These are phyloP conservation scores for Eupeodes luniger DNA, from an alignment of 2,888 invertebrate genomes.

Conservation along the genomic window DNA sequence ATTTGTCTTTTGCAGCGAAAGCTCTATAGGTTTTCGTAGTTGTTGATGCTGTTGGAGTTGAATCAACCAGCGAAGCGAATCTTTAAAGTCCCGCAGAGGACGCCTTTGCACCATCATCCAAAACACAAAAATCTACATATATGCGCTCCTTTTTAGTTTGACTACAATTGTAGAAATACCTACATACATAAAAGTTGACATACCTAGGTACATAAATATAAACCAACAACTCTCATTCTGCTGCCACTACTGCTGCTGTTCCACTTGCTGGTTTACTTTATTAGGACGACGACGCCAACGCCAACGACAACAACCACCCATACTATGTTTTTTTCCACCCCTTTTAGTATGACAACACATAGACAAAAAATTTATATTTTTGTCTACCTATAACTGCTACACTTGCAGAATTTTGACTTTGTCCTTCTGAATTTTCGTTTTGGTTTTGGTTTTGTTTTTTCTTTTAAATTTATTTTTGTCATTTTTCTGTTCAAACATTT, in stretches of 20 bases:
- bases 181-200: not conserved
- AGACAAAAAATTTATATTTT: not conserved
- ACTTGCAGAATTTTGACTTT: conserved; percentile 56
- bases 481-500: not conserved
- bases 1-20: conserved; percentile 55
- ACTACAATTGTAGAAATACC: conserved; percentile 11
- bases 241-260: not conserved
- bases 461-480: not conserved
- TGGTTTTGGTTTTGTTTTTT: not conserved
- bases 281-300: conserved; percentile 25
- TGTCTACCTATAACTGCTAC: conserved; percentile 44
- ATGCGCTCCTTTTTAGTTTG: conserved; percentile 22
- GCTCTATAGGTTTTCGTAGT: not conserved
- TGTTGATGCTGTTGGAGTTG: conserved; percentile 24
- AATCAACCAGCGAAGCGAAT: conserved; percentile 59
- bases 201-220: not conserved
- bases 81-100: conserved; percentile 37
- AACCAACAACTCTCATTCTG: not conserved
- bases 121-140: conserved; percentile 30
- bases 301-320: not conserved
- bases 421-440: conserved; percentile 10
- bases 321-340: not conserved
- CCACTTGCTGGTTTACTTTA: conserved; percentile 56
- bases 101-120: not conserved
- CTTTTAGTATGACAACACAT: not conserved